A percentile compares a stretch with the other conserved stretches of the same genome.
Evolutionary conservation across 2,797 vertebrate species (phyloP).

Genomic region (Pseudomugil tenellus): DNA sequence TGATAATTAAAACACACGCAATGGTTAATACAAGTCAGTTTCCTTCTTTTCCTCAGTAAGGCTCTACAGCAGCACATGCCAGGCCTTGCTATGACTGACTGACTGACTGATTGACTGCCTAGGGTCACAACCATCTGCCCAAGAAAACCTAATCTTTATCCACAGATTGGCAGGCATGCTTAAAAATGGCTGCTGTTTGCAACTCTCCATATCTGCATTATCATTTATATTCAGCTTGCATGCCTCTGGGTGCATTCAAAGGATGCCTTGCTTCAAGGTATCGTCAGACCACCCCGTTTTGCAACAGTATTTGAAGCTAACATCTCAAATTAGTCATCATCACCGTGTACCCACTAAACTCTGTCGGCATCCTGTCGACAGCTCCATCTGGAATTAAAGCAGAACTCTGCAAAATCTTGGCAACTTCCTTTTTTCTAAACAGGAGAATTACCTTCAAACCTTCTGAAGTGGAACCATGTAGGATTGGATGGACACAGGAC

Average conservation of each 20-base stretch:
- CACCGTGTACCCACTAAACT: slow-evolving; percentile 48
- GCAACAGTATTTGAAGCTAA: slow-evolving; percentile 41
- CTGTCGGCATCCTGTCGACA: slow-evolving; percentile 63
- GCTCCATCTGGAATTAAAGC: slow-evolving; percentile 65
- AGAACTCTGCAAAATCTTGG: slow-evolving; percentile 69
- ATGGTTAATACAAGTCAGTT: slow-evolving; percentile 6
- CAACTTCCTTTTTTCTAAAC: slow-evolving; percentile 59
- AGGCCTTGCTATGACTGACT: slow-evolving; percentile 50
- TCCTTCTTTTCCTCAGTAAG: slow-evolving; percentile 1
- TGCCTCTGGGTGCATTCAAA: slow-evolving; percentile 35
- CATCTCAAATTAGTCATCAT: slow-evolving; percentile 62
- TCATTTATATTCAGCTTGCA: slow-evolving; percentile 5
- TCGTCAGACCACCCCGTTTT: slow-evolving; percentile 47
- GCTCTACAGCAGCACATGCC: slow-evolving; percentile 24
- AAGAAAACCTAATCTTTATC: slow-evolving; percentile 46
- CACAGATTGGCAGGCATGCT: slow-evolving; percentile 51
- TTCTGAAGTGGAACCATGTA: slow-evolving; percentile 72
- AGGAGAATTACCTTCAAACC: slow-evolving; percentile 75
- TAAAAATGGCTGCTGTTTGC: slow-evolving; percentile 30
- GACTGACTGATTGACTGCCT: slow-evolving; percentile 58
- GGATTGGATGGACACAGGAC: slow-evolving; percentile 74
- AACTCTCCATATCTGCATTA: slow-evolving; percentile 28
- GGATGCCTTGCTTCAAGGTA: slow-evolving; percentile 42
- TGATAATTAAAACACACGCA: slow-evolving; percentile 1
- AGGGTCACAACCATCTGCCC: slow-evolving; percentile 70